These are phyloP conservation scores for Dusona sp. DNA, from an alignment of 2,888 invertebrate genomes.

Conservation along the genomic window DNA sequence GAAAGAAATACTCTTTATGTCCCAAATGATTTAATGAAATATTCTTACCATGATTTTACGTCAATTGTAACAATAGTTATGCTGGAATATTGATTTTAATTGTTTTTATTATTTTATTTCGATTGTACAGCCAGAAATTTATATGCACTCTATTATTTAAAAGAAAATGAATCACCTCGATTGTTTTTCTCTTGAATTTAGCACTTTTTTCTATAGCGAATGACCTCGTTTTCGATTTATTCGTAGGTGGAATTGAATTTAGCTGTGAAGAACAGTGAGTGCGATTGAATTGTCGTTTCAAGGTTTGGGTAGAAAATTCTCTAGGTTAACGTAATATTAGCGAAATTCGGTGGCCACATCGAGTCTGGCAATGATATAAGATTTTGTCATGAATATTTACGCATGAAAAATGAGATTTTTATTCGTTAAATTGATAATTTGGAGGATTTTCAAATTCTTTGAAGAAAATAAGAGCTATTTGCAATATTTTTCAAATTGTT, in stretches of 20 bases:
- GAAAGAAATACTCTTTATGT: too few species aligned
- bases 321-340: background rate
- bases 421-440: background rate
- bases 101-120: background rate
- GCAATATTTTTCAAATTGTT: background rate
- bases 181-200: background rate
- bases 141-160: background rate
- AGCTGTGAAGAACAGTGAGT: slow-evolving; percentile 14
- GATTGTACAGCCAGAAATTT: background rate
- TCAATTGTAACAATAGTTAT: background rate
- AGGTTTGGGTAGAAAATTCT: background rate
- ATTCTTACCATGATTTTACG: background rate
- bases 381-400: background rate
- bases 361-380: background rate
- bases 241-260: background rate
- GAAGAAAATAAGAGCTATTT: background rate
- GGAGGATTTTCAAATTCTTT: background rate
- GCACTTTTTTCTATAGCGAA: background rate
- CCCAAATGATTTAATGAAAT: too few species aligned
- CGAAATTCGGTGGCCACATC: background rate
- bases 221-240: slow-evolving; percentile 6
- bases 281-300: slow-evolving; percentile 10
- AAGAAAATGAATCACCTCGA: background rate
- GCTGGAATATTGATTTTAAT: background rate
- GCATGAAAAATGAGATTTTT: background rate